These are phyloP conservation scores for Heterotis niloticus DNA, from an alignment of 2,113 vertebrate genomes.

Conservation along the genomic window DNA sequence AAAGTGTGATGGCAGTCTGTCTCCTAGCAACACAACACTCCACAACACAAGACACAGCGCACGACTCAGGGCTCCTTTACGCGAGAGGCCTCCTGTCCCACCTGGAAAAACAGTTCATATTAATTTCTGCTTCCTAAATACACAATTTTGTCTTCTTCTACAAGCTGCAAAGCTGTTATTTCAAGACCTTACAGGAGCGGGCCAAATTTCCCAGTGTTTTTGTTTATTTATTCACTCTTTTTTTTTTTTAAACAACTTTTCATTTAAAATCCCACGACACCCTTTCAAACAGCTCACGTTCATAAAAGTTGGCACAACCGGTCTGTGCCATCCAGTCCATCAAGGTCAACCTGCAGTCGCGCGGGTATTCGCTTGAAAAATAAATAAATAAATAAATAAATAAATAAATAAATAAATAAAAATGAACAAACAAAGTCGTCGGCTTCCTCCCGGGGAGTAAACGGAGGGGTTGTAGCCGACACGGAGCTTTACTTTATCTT, in stretches of 20 bases:
- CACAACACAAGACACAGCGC: neutral
- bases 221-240: no score
- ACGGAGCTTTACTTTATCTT: neutral
- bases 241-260: no score
- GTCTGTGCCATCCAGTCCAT: no score
- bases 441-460: neutral
- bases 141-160: neutral
- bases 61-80: neutral
- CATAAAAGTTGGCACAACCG: no score
- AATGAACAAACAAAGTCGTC: no score
- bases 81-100: no score
- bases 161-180: neutral
- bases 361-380: no score
- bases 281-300: no score
- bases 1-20: neutral
- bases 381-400: no score
- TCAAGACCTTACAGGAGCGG: no score
- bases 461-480: neutral
- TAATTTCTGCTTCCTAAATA: neutral
- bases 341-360: neutral
- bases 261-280: no score
- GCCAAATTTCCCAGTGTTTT: neutral
- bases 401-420: no score
- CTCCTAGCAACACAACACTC: neutral
- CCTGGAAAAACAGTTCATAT: neutral